Evolutionary conservation across 2,113 vertebrate genomes (phyloP).

Genomic region (Hyla sarda): DNA sequence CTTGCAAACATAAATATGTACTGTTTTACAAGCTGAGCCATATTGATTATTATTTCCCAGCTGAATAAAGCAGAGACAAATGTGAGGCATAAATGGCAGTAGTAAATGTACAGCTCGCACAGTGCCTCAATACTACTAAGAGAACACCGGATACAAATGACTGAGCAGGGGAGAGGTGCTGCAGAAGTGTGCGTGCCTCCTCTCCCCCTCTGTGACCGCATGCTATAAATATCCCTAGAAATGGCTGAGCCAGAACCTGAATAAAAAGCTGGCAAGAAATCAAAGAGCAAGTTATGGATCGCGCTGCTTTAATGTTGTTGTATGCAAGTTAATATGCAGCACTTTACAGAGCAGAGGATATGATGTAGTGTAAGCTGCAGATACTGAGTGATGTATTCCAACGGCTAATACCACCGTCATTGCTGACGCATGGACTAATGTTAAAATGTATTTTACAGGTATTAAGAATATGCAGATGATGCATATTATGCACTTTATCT

Average conservation of each 20-base stretch:
- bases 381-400: not conserved
- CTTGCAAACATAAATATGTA: not conserved
- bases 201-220: not conserved
- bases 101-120: not conserved
- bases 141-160: not conserved
- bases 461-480: not conserved
- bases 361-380: not conserved
- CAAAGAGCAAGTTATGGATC: conserved; percentile 51
- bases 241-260: conserved; percentile 54
- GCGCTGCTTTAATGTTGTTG: conserved; percentile 26
- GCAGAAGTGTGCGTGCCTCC: not conserved
- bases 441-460: not conserved
- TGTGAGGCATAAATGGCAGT: not conserved
- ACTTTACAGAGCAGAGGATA: not conserved
- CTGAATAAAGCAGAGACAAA: not conserved
- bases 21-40: not conserved
- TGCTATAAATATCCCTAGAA: conserved; percentile 55
- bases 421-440: not conserved
- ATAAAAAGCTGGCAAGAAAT: conserved; percentile 51
- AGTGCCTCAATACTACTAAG: not conserved
- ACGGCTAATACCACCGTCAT: not conserved
- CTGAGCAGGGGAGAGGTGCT: not conserved
- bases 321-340: conserved; percentile 22
- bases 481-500: no score
- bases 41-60: conserved; percentile 10